Conservation (phyloP, 2,113 vertebrate species). For the Synodontis membranacea region DNA sequence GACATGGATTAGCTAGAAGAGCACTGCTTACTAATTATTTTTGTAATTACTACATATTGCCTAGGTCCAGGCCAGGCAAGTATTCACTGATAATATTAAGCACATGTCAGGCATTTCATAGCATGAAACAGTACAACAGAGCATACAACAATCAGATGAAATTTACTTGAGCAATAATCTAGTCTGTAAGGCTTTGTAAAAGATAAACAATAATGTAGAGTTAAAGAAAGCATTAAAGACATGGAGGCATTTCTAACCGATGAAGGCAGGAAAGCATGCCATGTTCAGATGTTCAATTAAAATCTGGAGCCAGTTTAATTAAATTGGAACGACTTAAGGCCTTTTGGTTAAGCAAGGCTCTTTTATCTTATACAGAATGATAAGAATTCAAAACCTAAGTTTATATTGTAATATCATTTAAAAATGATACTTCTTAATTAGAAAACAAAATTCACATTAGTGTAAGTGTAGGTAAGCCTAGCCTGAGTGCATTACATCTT, state of each 20-base stretch:
- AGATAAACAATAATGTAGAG: slow-evolving; percentile 20
- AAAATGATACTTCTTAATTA: background rate
- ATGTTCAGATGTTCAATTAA: slow-evolving; percentile 41
- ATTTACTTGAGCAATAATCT: slow-evolving; percentile 35
- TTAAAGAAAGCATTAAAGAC: slow-evolving; percentile 9
- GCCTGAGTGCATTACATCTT: slow-evolving; percentile 7
- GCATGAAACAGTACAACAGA: slow-evolving; percentile 55
- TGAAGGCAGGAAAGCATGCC: background rate
- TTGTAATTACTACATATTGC: slow-evolving; percentile 60
- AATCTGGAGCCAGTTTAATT: slow-evolving; percentile 41
- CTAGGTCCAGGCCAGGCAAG: slow-evolving; percentile 41
- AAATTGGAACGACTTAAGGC: slow-evolving; percentile 25
- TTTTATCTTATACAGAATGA: slow-evolving; percentile 19
- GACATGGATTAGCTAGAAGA: slow-evolving; percentile 53
- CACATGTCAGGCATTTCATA: slow-evolving; percentile 45
- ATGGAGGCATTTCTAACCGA: background rate
- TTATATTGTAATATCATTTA: slow-evolving; percentile 7
- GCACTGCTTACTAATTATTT: slow-evolving; percentile 31
- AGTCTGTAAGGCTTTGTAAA: slow-evolving; percentile 9
- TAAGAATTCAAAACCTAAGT: slow-evolving; percentile 27
- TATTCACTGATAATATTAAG: slow-evolving; percentile 48
- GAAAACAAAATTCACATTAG: slow-evolving; percentile 7
- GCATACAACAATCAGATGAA: slow-evolving; percentile 19
- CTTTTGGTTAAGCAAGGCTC: slow-evolving; percentile 7
- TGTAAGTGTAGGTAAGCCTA: slow-evolving; percentile 15